These are phyloP conservation scores for Drosophila neocordata DNA, from an alignment of 1,140 invertebrate species.

Conservation along the genomic window DNA sequence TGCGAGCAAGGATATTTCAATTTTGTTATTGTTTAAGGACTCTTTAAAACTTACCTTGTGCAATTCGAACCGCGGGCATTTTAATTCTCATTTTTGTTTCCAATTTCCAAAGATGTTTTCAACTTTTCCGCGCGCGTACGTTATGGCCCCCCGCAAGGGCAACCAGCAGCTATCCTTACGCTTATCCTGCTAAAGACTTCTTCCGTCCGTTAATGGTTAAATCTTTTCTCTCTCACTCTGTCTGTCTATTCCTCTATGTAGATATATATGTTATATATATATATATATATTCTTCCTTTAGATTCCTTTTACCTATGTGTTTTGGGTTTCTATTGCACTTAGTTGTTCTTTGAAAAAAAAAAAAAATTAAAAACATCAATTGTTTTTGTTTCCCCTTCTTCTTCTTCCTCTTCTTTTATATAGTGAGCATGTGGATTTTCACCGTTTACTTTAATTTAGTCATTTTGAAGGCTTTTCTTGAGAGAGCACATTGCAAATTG, in stretches of 20 bases:
- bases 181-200: background rate
- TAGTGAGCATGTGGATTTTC: slow-evolving; percentile 14
- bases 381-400: background rate
- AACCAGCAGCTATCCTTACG: slow-evolving; percentile 17
- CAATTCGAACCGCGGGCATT: slow-evolving; percentile 96
- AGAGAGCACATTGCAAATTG: background rate
- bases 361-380: slow-evolving; percentile 27
- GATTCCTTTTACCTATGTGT: background rate
- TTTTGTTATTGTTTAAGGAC: background rate
- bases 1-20: background rate
- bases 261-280: too few relatives aligned
- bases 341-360: slow-evolving; percentile 21
- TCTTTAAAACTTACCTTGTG: slow-evolving; percentile 89
- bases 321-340: slow-evolving; percentile 33
- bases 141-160: slow-evolving; percentile 50
- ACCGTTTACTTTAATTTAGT: slow-evolving; percentile 26
- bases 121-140: slow-evolving; percentile 55
- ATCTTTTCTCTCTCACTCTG: slow-evolving; percentile 7
- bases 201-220: slow-evolving; percentile 9
- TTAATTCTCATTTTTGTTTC: slow-evolving; percentile 95
- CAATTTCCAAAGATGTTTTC: slow-evolving; percentile 70
- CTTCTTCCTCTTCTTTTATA: background rate
- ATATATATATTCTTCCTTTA: background rate
- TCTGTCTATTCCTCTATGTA: background rate
- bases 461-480: slow-evolving; percentile 30